Conservation (phyloP, 2,113 vertebrate species). For the Dicrurus megarhynchus region DNA sequence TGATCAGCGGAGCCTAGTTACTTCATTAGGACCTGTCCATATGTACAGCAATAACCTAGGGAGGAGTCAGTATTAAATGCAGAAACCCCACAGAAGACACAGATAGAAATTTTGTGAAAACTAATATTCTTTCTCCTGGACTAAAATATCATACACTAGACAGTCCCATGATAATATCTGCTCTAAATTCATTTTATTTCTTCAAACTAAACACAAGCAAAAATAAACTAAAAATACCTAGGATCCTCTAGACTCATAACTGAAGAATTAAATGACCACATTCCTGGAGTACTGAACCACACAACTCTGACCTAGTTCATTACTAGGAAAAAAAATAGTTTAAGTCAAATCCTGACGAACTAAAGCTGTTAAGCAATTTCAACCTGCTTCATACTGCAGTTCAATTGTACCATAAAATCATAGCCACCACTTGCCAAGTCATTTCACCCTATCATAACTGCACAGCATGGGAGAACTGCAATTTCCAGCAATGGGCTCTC, state of each 20-base stretch:
- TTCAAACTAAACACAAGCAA: background rate
- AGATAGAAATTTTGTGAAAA: background rate
- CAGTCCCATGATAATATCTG: background rate
- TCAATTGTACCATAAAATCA: constrained; percentile 41
- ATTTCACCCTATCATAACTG: constrained; percentile 35
- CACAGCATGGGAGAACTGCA: background rate
- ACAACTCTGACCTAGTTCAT: background rate
- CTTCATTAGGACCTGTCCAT: background rate
- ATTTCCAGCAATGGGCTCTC: constrained; percentile 26
- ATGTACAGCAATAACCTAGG: background rate
- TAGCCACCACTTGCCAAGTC: constrained; percentile 28
- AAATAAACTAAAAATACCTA: background rate
- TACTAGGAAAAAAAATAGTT: constrained; percentile 18
- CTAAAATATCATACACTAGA: background rate
- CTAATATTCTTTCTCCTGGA: background rate
- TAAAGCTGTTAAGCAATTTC: constrained; percentile 43
- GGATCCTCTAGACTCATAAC: background rate
- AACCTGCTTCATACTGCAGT: background rate
- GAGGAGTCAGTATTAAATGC: background rate
- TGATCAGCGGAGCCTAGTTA: background rate
- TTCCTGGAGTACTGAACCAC: background rate
- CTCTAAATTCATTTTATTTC: background rate
- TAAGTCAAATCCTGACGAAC: constrained; percentile 16
- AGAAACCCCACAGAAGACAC: background rate
- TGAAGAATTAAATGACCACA: background rate